A percentile compares a stretch with the other conserved stretches of the same genome.
These are phyloP conservation scores for Centruroides sculpturatus DNA, from an alignment of 1,140 invertebrate species.

Conservation along the genomic window DNA sequence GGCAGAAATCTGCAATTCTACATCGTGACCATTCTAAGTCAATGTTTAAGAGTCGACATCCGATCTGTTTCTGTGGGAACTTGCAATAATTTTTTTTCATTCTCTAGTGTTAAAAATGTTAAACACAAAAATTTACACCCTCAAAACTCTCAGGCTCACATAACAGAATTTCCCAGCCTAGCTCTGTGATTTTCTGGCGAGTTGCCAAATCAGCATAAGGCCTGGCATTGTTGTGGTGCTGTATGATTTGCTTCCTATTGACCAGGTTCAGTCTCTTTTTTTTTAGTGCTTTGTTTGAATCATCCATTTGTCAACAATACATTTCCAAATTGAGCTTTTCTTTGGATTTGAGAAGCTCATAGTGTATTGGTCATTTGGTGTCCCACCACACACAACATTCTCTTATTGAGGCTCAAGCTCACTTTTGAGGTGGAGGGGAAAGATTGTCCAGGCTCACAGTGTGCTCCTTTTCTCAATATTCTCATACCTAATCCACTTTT, in stretches of 20 bases:
- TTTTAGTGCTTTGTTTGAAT: not conserved
- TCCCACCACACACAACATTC: conserved; percentile 4
- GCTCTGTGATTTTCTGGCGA: conserved; percentile 20
- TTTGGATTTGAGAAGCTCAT: not conserved
- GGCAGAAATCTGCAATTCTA: too few relatives aligned
- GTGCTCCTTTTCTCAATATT: conserved; percentile 17
- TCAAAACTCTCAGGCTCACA: too few relatives aligned
- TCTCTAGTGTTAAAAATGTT: too few relatives aligned
- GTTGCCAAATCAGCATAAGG: conserved; percentile 16
- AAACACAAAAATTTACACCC: too few relatives aligned
- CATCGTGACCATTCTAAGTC: too few relatives aligned
- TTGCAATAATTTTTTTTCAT: too few relatives aligned
- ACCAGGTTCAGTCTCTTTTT: not conserved
- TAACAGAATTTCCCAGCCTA: conserved; percentile 32
- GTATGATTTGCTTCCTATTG: conserved; percentile 5
- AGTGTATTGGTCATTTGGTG: not conserved
- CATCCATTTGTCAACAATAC: not conserved
- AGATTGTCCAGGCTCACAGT: not conserved
- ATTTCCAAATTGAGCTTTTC: not conserved
- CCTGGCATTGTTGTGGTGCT: conserved; percentile 19
- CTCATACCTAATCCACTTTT: conserved; percentile 20
- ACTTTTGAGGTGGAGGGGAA: not conserved
- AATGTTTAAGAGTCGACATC: too few relatives aligned
- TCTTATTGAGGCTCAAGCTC: not conserved
- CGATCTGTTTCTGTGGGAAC: too few relatives aligned